Conservation (phyloP, 2,797 vertebrate species). For the Intellagama lesueurii region DNA sequence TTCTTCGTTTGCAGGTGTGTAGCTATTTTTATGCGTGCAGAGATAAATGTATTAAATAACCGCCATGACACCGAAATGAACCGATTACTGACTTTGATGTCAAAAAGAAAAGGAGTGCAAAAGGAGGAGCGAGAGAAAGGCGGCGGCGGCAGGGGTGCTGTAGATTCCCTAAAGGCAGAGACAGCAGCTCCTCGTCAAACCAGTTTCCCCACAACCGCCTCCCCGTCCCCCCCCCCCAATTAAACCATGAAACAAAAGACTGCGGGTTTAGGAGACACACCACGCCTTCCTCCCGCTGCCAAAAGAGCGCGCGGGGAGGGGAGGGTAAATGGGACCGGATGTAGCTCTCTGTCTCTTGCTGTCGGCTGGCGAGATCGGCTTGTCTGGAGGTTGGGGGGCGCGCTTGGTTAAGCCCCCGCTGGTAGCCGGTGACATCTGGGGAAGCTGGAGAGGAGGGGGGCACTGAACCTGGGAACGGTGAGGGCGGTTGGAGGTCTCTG, state of each 20-base stretch:
- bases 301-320: conserved; percentile 3
- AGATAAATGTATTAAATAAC: conserved; percentile 74
- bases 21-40: conserved; percentile 65
- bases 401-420: not conserved
- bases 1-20: conserved; percentile 61
- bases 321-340: not conserved
- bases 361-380: not conserved
- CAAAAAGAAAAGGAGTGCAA: conserved; percentile 46
- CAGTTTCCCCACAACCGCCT: conserved; percentile 88
- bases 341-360: not conserved
- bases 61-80: conserved; percentile 83
- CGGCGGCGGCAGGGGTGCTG: not conserved
- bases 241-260: conserved; percentile 79
- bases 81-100: conserved; percentile 86
- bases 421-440: not conserved
- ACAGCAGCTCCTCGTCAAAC: conserved; percentile 83
- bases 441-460: not conserved
- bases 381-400: not conserved
- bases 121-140: conserved; percentile 59
- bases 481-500: too few species aligned
- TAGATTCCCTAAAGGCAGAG: conserved; percentile 80
- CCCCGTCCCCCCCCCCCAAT: conserved; percentile 68
- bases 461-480: too few species aligned
- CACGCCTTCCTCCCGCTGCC: conserved; percentile 46
- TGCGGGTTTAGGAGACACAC: conserved; percentile 41